phyloP scores from a whole-genome alignment of 2,888 invertebrate genomes.

The Conus canariensis region DNA sequence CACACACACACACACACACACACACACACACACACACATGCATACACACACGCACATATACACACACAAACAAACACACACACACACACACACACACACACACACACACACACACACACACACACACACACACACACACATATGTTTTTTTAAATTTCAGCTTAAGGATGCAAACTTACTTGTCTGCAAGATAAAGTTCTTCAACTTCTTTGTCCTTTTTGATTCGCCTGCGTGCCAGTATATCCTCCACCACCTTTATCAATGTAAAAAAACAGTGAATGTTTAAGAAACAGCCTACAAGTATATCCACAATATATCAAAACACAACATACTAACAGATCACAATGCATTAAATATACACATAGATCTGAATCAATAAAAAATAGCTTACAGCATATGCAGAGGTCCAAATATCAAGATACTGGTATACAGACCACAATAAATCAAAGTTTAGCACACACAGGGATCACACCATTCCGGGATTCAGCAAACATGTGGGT shows the following conservation, averaged over 20 bases:
- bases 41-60: background rate
- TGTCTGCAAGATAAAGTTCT: conserved; percentile 41
- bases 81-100: conserved; percentile 9
- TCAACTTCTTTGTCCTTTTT: conserved; percentile 43
- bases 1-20: conserved; percentile 1
- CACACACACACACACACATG: too few species aligned
- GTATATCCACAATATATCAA: too few species aligned
- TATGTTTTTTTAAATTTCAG: background rate
- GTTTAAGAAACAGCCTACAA: too few species aligned
- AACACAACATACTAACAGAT: too few species aligned
- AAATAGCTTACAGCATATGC: too few species aligned
- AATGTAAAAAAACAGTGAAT: background rate
- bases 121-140: background rate
- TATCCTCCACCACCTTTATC: conserved; percentile 31
- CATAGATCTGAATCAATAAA: too few species aligned
- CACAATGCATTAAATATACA: too few species aligned
- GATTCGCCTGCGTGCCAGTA: conserved; percentile 36
- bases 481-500: too few species aligned
- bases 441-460: too few species aligned
- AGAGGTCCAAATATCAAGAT: background rate
- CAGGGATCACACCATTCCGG: too few species aligned
- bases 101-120: background rate
- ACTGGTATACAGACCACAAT: too few species aligned
- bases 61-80: background rate
- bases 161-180: background rate